A percentile compares a stretch with the other conserved stretches of the same genome.
Conservation (phyloP, 2,888 invertebrate genomes). For the Macrophya alboannulata region DNA sequence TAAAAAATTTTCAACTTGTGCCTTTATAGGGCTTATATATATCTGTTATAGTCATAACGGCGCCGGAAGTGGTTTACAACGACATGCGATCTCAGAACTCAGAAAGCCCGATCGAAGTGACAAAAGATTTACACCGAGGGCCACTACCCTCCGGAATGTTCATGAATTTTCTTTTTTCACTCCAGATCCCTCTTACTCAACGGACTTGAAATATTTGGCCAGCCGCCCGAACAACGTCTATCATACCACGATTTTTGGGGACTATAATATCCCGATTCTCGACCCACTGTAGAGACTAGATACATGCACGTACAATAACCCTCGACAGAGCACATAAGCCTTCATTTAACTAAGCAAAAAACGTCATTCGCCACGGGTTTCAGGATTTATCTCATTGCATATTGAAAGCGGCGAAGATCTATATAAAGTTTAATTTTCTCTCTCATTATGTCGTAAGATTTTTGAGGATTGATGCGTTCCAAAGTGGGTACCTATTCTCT, state of each 20-base stretch:
- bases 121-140: slow-evolving; percentile 40
- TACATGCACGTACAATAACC: neutral
- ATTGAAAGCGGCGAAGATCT: neutral
- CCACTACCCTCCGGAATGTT: slow-evolving; percentile 42
- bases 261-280: neutral
- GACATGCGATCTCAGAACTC: slow-evolving; percentile 3
- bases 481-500: neutral
- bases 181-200: slow-evolving; percentile 50
- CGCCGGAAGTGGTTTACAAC: slow-evolving; percentile 20
- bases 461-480: neutral
- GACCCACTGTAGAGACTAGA: neutral
- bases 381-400: neutral
- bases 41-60: neutral
- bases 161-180: slow-evolving; percentile 51
- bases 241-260: neutral
- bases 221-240: slow-evolving; percentile 37
- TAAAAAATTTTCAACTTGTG: neutral
- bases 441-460: neutral
- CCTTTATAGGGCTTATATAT: neutral
- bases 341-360: slow-evolving; percentile 23
- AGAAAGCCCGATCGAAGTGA: neutral
- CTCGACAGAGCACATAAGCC: neutral
- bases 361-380: neutral
- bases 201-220: slow-evolving; percentile 50
- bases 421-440: neutral